Conservation (phyloP, 2,797 vertebrate genomes). For the Gymnoscopelus microlampas region DNA sequence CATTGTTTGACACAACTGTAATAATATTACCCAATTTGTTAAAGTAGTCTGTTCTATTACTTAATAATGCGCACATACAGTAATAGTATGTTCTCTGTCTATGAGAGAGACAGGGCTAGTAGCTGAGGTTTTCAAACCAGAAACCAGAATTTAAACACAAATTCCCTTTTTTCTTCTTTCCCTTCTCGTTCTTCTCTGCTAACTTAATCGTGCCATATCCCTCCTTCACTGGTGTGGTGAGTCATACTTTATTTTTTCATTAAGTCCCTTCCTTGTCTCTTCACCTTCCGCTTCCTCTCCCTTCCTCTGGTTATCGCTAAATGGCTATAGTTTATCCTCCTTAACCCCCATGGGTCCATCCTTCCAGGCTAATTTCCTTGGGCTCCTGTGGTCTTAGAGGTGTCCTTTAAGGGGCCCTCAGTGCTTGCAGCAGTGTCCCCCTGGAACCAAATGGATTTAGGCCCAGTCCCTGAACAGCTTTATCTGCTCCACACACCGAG, state of each 20-base stretch:
- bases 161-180: too few species aligned
- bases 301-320: slow-evolving; percentile 55
- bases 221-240: too few species aligned
- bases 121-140: too few species aligned
- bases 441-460: slow-evolving; percentile 16
- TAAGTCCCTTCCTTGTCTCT: slow-evolving; percentile 35
- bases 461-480: slow-evolving; percentile 49
- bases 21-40: too few species aligned
- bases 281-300: slow-evolving; percentile 44
- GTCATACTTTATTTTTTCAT: slow-evolving; percentile 19
- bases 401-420: slow-evolving; percentile 52
- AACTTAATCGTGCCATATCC: too few species aligned
- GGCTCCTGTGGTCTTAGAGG: slow-evolving; percentile 58
- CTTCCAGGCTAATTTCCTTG: slow-evolving; percentile 59
- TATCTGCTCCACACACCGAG: slow-evolving; percentile 35
- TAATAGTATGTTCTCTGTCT: too few species aligned
- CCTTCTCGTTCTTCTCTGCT: too few species aligned
- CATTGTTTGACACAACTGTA: too few species aligned
- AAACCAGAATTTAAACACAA: too few species aligned
- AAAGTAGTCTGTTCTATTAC: too few species aligned
- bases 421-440: slow-evolving; percentile 37
- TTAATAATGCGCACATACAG: too few species aligned
- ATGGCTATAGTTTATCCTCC: slow-evolving; percentile 53
- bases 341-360: slow-evolving; percentile 41
- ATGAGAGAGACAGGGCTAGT: too few species aligned